A percentile compares a stretch with the other conserved stretches of the same genome.
phyloP scores from a whole-genome alignment of 1,140 invertebrate species.

The Drosophila equinoxialis region DNA sequence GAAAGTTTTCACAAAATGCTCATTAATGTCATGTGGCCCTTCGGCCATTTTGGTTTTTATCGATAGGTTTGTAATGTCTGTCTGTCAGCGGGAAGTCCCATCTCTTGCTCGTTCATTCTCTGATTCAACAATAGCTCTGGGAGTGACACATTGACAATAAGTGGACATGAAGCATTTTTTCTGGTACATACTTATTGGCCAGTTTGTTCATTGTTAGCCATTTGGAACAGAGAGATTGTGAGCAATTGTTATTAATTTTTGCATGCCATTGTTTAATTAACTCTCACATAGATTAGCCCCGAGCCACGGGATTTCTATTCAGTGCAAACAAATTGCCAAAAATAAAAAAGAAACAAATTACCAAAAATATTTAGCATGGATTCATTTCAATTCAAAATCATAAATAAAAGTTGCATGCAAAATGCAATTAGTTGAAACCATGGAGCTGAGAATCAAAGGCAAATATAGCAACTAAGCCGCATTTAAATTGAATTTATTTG shows the following conservation, averaged over 20 bases:
- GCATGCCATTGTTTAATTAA: constrained; percentile 7
- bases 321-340: neutral
- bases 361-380: constrained; percentile 51
- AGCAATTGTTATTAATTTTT: constrained; percentile 47
- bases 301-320: constrained; percentile 3
- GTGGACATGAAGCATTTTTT: neutral
- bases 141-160: constrained; percentile 24
- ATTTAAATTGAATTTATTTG: constrained; percentile 66
- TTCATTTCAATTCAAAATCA: constrained; percentile 28
- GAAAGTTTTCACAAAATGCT: constrained; percentile 56
- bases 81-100: constrained; percentile 25
- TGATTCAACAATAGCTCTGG: neutral
- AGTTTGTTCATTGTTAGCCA: neutral
- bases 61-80: constrained; percentile 26
- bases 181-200: neutral
- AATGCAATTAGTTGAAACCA: constrained; percentile 41
- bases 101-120: neutral
- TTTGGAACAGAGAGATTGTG: constrained; percentile 8
- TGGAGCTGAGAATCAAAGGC: constrained; percentile 6
- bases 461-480: constrained; percentile 41
- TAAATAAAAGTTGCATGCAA: constrained; percentile 33
- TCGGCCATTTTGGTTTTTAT: constrained; percentile 26
- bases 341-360: neutral
- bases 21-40: constrained; percentile 57
- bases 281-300: constrained; percentile 28